Conservation (phyloP, 2,888 invertebrate genomes). For the Endomychus coccineus region DNA sequence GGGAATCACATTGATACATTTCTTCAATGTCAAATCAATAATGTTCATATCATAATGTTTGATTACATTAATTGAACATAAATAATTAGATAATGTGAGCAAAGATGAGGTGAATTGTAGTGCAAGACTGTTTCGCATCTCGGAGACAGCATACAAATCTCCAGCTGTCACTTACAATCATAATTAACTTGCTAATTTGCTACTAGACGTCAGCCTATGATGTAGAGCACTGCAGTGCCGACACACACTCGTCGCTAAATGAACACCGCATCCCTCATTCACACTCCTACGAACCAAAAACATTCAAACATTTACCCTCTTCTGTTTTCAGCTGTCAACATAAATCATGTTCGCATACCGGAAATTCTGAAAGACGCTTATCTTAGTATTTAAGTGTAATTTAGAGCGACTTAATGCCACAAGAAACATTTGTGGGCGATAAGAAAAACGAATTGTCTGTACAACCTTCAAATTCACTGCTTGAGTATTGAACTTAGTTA, state of each 20-base stretch:
- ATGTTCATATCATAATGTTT: too few relatives aligned
- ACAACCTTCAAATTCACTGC: too few relatives aligned
- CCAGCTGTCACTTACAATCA: slow-evolving; percentile 41
- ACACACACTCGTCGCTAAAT: slow-evolving; percentile 14
- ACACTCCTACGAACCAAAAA: slow-evolving; percentile 8
- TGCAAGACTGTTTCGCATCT: slow-evolving; percentile 9
- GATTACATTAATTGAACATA: too few relatives aligned
- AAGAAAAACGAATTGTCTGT: too few relatives aligned
- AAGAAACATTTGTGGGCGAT: too few relatives aligned
- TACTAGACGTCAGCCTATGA: slow-evolving; percentile 30
- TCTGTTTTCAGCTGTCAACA: slow-evolving; percentile 9
- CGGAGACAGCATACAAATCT: slow-evolving; percentile 41
- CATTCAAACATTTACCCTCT: not conserved
- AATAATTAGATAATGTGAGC: slow-evolving; percentile 9
- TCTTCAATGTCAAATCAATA: too few relatives aligned
- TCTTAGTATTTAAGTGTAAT: too few relatives aligned
- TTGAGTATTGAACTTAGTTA: too few relatives aligned
- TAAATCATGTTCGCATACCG: too few relatives aligned
- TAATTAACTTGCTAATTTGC: slow-evolving; percentile 43
- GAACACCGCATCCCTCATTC: slow-evolving; percentile 11
- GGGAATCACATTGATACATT: too few relatives aligned
- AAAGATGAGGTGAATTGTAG: slow-evolving; percentile 7
- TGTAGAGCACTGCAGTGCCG: slow-evolving; percentile 27
- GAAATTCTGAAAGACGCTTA: too few relatives aligned
- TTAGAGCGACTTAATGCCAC: too few relatives aligned